Evolutionary conservation across 2,113 vertebrate genomes (phyloP).

Genomic region (Vulpes lagopus): DNA sequence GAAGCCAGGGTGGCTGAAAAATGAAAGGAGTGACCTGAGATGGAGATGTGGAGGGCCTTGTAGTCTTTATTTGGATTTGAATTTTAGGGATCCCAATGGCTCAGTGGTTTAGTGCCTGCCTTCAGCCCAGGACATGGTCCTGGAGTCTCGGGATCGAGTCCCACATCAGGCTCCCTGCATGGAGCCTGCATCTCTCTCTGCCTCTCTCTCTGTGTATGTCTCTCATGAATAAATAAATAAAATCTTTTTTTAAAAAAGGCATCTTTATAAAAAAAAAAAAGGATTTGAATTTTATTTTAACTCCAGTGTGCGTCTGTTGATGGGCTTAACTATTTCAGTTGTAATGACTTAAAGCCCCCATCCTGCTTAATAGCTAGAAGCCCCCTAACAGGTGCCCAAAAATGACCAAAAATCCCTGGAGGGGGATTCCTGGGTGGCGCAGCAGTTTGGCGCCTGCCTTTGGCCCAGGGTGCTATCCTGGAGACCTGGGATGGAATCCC

Average conservation of each 20-base stretch:
- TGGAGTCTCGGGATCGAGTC: too few relatives aligned
- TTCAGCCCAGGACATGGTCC: too few relatives aligned
- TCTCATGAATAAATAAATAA: too few relatives aligned
- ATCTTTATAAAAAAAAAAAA: neutral
- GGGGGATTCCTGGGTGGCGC: too few relatives aligned
- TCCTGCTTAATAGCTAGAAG: neutral
- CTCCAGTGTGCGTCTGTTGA: neutral
- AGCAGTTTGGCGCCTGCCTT: too few relatives aligned
- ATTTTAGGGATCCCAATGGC: neutral
- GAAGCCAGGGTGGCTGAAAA: neutral
- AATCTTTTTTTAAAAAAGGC: too few relatives aligned
- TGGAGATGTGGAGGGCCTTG: neutral
- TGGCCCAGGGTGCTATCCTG: too few relatives aligned
- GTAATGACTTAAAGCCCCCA: neutral
- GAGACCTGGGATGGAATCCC: too few relatives aligned
- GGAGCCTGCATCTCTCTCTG: too few relatives aligned
- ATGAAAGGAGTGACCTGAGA: neutral
- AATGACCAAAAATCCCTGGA: neutral
- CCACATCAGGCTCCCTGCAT: too few relatives aligned
- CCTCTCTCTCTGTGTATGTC: too few relatives aligned
- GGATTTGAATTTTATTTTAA: constrained; percentile 37
- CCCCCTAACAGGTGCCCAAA: neutral
- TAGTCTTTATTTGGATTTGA: neutral
- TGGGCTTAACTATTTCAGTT: constrained; percentile 3
- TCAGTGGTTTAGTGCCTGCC: too few relatives aligned